Evolutionary conservation across 2,888 invertebrate species (phyloP), one percentile per base, ranked within the genome.

Genomic region (Globia sparganii): DNA sequence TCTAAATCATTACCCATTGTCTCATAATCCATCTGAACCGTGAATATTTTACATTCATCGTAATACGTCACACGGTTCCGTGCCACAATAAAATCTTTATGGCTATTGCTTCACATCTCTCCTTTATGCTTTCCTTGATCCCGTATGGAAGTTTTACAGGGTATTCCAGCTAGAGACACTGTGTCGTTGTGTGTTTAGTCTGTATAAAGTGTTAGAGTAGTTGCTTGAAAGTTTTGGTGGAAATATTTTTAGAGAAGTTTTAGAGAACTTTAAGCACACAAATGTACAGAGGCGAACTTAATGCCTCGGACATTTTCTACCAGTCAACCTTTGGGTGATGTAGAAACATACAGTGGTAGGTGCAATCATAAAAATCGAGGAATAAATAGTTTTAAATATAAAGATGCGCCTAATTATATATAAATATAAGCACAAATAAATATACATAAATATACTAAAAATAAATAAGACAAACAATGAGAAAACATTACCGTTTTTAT

Each of bases 21-120:
- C 92, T 91, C 94, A 91, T 94, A 94, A 94, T 94, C 94, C 93
- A 93, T 94, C 91, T 89, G 89, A 91, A 90, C 78, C 86, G 87
- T 91, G 93, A 93, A 94, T 93, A 94, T 93, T 92, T 94, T 91
- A 93, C 92, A 91, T 93, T 92, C 91, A 91, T 90, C 88, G 89
- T 88, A 87, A 90, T 91, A 92, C 92, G 92, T 90, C 91, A 89
- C 89, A 90, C 89, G 88, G 90, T 89, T 87, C 87, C 83, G 86
- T 86, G 85, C 81, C 85, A 89, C 93, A 92, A 91, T 95, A 95
- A 95, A 95, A 95, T 92, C 91, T 95, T 95, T 95, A 95, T 93
- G 89, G 93, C 90, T 93, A 94, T 94, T 92, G 94, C 93, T 89
- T 91, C 94, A 92, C 93, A 92, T 93, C 90, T 89, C 89, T 91